Percentiles rank a stretch among this genome's conserved stretches.
Evolutionary conservation across 2,888 invertebrate genomes (phyloP).

Genomic region (Brachylomia viminalis): DNA sequence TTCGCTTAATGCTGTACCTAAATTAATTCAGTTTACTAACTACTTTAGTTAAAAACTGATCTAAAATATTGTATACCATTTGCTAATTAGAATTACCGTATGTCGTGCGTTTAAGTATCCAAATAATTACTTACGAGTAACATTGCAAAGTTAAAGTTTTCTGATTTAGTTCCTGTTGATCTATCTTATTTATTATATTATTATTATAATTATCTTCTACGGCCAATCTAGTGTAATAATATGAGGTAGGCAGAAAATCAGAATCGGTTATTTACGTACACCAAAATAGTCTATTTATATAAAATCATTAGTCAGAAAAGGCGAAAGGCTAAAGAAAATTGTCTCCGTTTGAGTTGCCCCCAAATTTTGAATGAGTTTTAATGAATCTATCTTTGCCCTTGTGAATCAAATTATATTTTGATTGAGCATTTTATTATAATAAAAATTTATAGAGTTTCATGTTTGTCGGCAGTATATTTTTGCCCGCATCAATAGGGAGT

Average conservation of each 20-base stretch:
- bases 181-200: not conserved
- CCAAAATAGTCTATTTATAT: slow-evolving; percentile 17
- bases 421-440: slow-evolving; percentile 60
- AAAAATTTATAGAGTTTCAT: slow-evolving; percentile 29
- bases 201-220: not conserved
- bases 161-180: not conserved
- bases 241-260: too few species aligned
- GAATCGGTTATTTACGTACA: not conserved
- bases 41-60: not conserved
- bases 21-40: too few species aligned
- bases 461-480: slow-evolving; percentile 1
- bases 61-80: not conserved
- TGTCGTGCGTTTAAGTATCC: not conserved
- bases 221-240: too few species aligned
- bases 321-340: slow-evolving; percentile 43
- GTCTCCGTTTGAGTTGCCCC: slow-evolving; percentile 51
- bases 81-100: not conserved
- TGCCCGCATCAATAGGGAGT: not conserved
- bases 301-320: slow-evolving; percentile 14
- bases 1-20: too few species aligned
- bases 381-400: slow-evolving; percentile 65
- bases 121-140: not conserved
- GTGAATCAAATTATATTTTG: slow-evolving; percentile 62
- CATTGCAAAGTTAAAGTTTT: not conserved
- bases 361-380: slow-evolving; percentile 68